Evolutionary conservation across 2,797 vertebrate species (phyloP), one percentile per base, ranked within the genome.

Genomic region (Halcyon badia): DNA sequence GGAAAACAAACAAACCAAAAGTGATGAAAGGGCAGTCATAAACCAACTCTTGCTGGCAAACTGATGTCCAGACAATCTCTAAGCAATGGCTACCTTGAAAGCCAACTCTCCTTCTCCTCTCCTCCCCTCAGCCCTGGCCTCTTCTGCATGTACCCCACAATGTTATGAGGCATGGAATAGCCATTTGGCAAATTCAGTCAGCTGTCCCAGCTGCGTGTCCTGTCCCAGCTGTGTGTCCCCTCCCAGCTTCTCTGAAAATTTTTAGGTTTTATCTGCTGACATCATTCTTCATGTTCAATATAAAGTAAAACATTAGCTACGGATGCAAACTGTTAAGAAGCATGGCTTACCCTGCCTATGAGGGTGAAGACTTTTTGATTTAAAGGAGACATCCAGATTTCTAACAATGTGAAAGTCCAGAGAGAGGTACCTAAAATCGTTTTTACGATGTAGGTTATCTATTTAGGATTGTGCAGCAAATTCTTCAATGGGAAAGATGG

Each of bases 351-450:
- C 8, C 11, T 91, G 19, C 12, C 12, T 91, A 14, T 54, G 7
- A 84, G 6, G 7, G 20, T 54, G 48, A 35, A 44, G 7, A 31
- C 37, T 21, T n/a, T 79, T 77, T 86, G 6, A n/a, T 88, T 77
- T 61, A 71, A 82, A 84, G 37, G 41, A 75, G 87, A 68, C 9
- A 44, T 7, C 0, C 37, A 60, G 33, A 58, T 12, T 66, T 64
- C 11, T 5, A 54, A 42, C 25, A 60, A 10, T 18, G 8, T 92
- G 19, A 24, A 70, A 81, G 13, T 70, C 5, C 41, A 89, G 57
- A 26, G 86, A 72, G 77, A 62, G 12, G 28, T 77, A 44, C 62
- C 58, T 86, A 31, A 84, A 94, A 94, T 93, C 52, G 33, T 90
- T 90, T 64, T 22, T 16, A 52, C 3, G 0, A 14, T 25, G 7